A percentile compares a stretch with the other conserved stretches of the same genome.
Evolutionary conservation across 2,888 invertebrate genomes (phyloP).

Genomic region (Spodoptera picta): DNA sequence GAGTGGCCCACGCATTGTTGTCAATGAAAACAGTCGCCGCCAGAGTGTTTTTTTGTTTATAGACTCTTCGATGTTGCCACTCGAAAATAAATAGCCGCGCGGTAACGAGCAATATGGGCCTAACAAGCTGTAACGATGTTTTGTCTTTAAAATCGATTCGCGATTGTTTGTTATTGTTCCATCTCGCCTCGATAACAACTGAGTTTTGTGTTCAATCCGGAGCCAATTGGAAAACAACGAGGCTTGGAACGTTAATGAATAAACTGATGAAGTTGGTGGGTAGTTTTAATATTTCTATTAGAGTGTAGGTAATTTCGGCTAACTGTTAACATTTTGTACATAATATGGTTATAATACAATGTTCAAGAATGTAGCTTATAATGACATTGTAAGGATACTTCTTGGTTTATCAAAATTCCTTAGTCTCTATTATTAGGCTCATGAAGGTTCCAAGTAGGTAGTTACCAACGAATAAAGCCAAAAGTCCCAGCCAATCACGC

Average conservation of each 20-base stretch:
- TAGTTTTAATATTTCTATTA: constrained; percentile 7
- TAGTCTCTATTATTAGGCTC: too few species aligned
- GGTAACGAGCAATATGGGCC: constrained; percentile 83
- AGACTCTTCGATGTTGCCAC: constrained; percentile 87
- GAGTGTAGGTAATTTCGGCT: neutral
- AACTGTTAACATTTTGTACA: too few species aligned
- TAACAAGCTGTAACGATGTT: constrained; percentile 85
- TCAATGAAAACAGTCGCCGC: constrained; percentile 86
- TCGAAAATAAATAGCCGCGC: constrained; percentile 85
- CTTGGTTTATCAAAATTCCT: too few species aligned
- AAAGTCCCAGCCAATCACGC: constrained; percentile 20
- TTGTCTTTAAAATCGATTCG: constrained; percentile 79
- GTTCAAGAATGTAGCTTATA: too few species aligned
- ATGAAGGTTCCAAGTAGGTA: neutral
- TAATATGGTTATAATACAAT: too few species aligned
- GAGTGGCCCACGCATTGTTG: constrained; percentile 82
- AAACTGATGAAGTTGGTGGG: constrained; percentile 12
- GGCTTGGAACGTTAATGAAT: constrained; percentile 49
- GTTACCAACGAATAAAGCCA: constrained; percentile 6
- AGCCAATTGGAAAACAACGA: constrained; percentile 55
- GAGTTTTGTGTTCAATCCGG: constrained; percentile 61
- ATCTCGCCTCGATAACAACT: constrained; percentile 64
- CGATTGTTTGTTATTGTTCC: constrained; percentile 75
- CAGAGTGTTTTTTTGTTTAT: constrained; percentile 88
- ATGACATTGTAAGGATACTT: too few species aligned